These are phyloP conservation scores for Heliconius ethilla DNA, from an alignment of 2,888 invertebrate species.

Conservation along the genomic window DNA sequence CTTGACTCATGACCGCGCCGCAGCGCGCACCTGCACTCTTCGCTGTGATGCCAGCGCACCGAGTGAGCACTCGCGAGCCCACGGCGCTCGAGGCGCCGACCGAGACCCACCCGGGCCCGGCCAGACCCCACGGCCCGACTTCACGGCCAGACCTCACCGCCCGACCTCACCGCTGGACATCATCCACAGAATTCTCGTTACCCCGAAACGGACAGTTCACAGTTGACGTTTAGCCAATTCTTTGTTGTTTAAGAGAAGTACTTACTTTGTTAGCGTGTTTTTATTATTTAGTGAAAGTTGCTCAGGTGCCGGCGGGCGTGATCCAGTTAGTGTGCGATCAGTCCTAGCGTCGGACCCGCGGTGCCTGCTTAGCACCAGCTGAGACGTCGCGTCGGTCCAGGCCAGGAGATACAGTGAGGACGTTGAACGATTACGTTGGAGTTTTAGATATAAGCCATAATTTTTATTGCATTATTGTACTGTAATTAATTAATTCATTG, in stretches of 20 bases:
- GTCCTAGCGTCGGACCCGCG: slow-evolving; percentile 59
- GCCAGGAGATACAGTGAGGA: slow-evolving; percentile 57
- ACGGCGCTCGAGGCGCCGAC: slow-evolving; percentile 62
- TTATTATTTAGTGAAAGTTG: slow-evolving; percentile 79
- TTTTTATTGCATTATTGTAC: slow-evolving; percentile 77
- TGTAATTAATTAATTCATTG: slow-evolving; percentile 58
- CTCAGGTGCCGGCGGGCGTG: slow-evolving; percentile 78
- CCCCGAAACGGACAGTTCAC: slow-evolving; percentile 64
- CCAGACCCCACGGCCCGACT: slow-evolving; percentile 50
- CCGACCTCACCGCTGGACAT: slow-evolving; percentile 49
- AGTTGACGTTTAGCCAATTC: slow-evolving; percentile 74
- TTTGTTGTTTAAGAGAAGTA: slow-evolving; percentile 75
- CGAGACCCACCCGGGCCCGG: slow-evolving; percentile 41
- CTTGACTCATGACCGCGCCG: slow-evolving; percentile 80
- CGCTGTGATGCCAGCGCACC: slow-evolving; percentile 68
- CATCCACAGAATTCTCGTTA: slow-evolving; percentile 58
- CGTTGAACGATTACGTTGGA: slow-evolving; percentile 66
- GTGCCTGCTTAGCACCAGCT: slow-evolving; percentile 52
- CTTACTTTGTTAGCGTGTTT: slow-evolving; percentile 78
- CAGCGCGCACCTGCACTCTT: slow-evolving; percentile 66
- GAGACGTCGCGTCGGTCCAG: slow-evolving; percentile 53
- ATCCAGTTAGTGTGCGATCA: slow-evolving; percentile 76
- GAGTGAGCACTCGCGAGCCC: slow-evolving; percentile 60
- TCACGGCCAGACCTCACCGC: slow-evolving; percentile 47
- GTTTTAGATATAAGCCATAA: slow-evolving; percentile 73